Evolutionary conservation across 1,140 invertebrate species (phyloP), one percentile per base, ranked within the genome.

Genomic region (Eupeodes corollae): DNA sequence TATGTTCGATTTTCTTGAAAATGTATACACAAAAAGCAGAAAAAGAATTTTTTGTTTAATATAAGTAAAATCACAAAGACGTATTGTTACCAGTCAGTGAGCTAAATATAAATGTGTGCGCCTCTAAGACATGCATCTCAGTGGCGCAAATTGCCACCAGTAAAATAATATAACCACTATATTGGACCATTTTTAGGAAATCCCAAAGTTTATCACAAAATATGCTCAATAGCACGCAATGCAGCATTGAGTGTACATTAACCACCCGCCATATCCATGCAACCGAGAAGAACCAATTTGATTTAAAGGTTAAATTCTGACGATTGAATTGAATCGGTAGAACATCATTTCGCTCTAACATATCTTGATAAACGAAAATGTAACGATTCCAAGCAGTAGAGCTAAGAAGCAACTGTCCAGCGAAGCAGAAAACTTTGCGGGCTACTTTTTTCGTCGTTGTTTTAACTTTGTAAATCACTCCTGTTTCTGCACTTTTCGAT

Each of bases 361-460:
- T 67, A 51, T 84, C 75, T 54, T 87, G 83, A 58, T 88, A 89
- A 1, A 84, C 61, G 41, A 79, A 78, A 55, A 88, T 86, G 50
- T 86, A 87, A 11, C 84, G 76, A 71, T 89, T 88, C 86, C 86
- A 89, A 3, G 79, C 78, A 49, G 79, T 69, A 6, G 84, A 86
- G 42, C 80, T 82, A 1, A 87, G 57, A 26, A 84, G 55, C 52
- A 87, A 69, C 57, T 86, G 83, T 5, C 80, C 76, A 14, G 76
- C 76, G 47, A 86, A 79, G 52, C 81, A 73, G 13, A 79, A 61
- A 21, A 85, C 66, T 43, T 82, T 80, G 51, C 77, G 73, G 1
- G 78, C 68, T 10, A 84, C 75, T 56, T 78, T 77, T 35, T 76
- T 73, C 13, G 74, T 73, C 9, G 76, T 74, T 46, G 77, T 74